phyloP scores from a whole-genome alignment of 2,888 invertebrate genomes.

The Netelia virgata region DNA sequence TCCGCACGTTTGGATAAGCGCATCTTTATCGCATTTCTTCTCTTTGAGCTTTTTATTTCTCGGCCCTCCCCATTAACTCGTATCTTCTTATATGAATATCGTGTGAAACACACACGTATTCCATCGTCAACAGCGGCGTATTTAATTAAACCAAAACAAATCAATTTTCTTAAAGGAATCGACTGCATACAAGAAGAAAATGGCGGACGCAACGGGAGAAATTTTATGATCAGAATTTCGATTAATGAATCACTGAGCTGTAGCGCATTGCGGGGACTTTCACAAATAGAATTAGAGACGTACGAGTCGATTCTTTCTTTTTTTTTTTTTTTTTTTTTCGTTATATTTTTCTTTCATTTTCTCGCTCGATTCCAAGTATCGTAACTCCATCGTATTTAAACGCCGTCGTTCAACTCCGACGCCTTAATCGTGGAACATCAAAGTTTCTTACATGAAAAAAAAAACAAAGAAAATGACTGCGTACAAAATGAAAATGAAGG shows the following conservation, averaged over 20 bases:
- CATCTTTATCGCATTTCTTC: too few relatives aligned
- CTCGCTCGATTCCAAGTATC: slow-evolving; percentile 70
- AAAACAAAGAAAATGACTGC: slow-evolving; percentile 90
- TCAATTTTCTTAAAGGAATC: slow-evolving; percentile 89
- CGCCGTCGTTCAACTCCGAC: slow-evolving; percentile 68
- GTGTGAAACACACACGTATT: neutral
- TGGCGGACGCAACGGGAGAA: slow-evolving; percentile 84
- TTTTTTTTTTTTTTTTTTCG: slow-evolving; percentile 62
- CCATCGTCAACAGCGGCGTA: neutral
- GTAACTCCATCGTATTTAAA: slow-evolving; percentile 68
- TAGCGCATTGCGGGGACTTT: slow-evolving; percentile 71
- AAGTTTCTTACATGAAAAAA: slow-evolving; percentile 62
- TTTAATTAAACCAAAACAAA: slow-evolving; percentile 25
- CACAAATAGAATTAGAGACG: slow-evolving; percentile 70
- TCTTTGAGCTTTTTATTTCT: too few relatives aligned
- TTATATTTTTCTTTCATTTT: slow-evolving; percentile 60
- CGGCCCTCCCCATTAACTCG: too few relatives aligned
- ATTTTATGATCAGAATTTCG: slow-evolving; percentile 75
- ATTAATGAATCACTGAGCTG: slow-evolving; percentile 74
- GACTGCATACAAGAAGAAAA: slow-evolving; percentile 93
- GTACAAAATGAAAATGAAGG: slow-evolving; percentile 90
- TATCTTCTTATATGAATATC: too few relatives aligned
- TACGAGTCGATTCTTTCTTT: slow-evolving; percentile 67
- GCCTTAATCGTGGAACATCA: slow-evolving; percentile 84
- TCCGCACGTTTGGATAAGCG: too few relatives aligned